Conservation (phyloP, 2,113 vertebrate species). For the Cavia porcellus region DNA sequence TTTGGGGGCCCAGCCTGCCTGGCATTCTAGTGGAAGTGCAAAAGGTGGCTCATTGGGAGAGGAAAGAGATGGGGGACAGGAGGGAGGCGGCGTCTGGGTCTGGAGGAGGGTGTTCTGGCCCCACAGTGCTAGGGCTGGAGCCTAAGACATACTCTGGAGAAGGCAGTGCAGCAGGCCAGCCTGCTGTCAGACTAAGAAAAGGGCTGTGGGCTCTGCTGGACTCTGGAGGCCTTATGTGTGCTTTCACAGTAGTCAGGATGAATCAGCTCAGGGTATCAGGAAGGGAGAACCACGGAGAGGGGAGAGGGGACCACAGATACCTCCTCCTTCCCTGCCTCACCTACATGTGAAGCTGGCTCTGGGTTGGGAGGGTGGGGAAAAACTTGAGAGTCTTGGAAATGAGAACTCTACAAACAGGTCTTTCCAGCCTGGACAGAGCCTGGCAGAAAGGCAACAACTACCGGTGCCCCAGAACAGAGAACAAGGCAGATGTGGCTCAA, state of each 20-base stretch:
- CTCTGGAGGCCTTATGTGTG: background rate
- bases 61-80: conserved; percentile 65
- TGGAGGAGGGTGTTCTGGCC: conserved; percentile 51
- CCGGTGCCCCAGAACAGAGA: conserved; percentile 25
- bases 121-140: conserved; percentile 63
- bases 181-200: background rate
- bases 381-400: background rate
- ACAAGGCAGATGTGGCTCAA: background rate
- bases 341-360: conserved; percentile 6
- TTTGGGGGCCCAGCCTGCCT: conserved; percentile 85
- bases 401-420: conserved; percentile 52
- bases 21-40: conserved; percentile 85
- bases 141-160: background rate
- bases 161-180: conserved; percentile 18
- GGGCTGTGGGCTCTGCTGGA: conserved; percentile 29
- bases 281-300: conserved; percentile 36
- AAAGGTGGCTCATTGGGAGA: conserved; percentile 83
- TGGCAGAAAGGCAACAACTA: conserved; percentile 51
- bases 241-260: conserved; percentile 38
- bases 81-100: conserved; percentile 57
- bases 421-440: conserved; percentile 42
- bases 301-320: conserved; percentile 1
- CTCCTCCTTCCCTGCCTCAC: conserved; percentile 53
- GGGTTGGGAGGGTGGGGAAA: background rate
- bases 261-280: conserved; percentile 32